Conservation (phyloP, 1,140 invertebrate genomes). For the Drosophila ambigua region DNA sequence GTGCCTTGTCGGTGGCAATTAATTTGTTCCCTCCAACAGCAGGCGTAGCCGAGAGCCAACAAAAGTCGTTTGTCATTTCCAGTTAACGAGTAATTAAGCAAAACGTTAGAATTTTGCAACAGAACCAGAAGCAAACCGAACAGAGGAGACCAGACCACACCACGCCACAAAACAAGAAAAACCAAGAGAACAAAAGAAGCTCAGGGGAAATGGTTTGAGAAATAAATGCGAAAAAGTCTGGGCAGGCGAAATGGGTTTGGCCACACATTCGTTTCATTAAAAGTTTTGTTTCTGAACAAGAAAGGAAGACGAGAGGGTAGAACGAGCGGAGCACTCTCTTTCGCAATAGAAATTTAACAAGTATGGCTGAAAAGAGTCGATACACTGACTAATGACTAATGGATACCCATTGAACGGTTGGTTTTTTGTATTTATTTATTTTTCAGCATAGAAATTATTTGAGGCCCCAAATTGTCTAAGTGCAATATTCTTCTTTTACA, state of each 20-base stretch:
- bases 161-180: not conserved
- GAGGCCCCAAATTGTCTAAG: too few relatives aligned
- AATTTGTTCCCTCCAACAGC: conserved; percentile 58
- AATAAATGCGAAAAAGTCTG: conserved; percentile 32
- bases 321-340: too few relatives aligned
- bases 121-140: conserved; percentile 7
- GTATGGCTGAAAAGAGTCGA: too few relatives aligned
- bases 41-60: conserved; percentile 44
- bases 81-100: conserved; percentile 79
- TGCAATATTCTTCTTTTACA: too few relatives aligned
- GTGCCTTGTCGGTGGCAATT: conserved; percentile 62
- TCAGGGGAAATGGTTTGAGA: conserved; percentile 12
- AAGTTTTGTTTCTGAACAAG: not conserved
- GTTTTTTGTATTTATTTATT: too few relatives aligned
- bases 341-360: too few relatives aligned
- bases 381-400: too few relatives aligned
- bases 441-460: too few relatives aligned
- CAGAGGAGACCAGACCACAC: too few relatives aligned
- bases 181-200: conserved; percentile 43
- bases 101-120: conserved; percentile 73
- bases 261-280: conserved; percentile 12
- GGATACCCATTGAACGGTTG: too few relatives aligned
- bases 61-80: conserved; percentile 79
- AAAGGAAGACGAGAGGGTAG: too few relatives aligned
- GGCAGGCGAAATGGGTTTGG: conserved; percentile 3